A percentile compares a stretch with the other conserved stretches of the same genome.
Evolutionary conservation across 2,113 vertebrate genomes (phyloP).

Genomic region (Scartelaos histophorus): DNA sequence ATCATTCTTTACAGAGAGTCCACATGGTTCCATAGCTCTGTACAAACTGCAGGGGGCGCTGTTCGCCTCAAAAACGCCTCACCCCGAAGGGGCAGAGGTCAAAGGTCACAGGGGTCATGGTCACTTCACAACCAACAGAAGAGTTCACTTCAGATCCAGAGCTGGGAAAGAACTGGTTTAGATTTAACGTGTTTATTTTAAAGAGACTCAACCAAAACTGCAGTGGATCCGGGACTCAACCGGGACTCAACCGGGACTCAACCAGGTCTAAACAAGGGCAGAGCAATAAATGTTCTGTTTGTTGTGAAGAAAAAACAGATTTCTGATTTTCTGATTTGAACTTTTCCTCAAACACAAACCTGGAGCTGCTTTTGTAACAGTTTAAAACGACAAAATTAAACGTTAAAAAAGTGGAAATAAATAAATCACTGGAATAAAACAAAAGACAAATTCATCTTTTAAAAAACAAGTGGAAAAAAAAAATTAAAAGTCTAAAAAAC

Average conservation of each 20-base stretch:
- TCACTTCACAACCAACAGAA: neutral
- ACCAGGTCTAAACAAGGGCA: no score
- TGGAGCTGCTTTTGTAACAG: neutral
- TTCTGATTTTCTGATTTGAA: no score
- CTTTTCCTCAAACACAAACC: neutral
- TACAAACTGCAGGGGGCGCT: constrained; percentile 77
- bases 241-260: neutral
- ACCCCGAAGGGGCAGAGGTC: neutral
- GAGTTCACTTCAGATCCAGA: no score
- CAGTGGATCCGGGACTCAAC: neutral
- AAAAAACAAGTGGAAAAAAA: neutral
- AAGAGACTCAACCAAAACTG: no score
- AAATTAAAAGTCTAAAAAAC: neutral
- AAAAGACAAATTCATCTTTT: neutral
- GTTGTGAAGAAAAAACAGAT: neutral
- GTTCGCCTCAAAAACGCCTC: constrained; percentile 13
- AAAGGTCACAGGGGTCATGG: neutral
- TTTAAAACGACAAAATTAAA: neutral
- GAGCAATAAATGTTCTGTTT: neutral
- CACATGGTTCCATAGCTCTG: constrained; percentile 67
- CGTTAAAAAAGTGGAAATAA: neutral
- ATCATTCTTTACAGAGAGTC: constrained; percentile 91
- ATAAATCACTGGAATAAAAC: neutral
- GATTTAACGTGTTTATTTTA: no score
- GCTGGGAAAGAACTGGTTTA: no score